Evolutionary conservation across 2,797 vertebrate genomes (phyloP), one percentile per base, ranked within the genome.

Genomic region (Natrix natrix): DNA sequence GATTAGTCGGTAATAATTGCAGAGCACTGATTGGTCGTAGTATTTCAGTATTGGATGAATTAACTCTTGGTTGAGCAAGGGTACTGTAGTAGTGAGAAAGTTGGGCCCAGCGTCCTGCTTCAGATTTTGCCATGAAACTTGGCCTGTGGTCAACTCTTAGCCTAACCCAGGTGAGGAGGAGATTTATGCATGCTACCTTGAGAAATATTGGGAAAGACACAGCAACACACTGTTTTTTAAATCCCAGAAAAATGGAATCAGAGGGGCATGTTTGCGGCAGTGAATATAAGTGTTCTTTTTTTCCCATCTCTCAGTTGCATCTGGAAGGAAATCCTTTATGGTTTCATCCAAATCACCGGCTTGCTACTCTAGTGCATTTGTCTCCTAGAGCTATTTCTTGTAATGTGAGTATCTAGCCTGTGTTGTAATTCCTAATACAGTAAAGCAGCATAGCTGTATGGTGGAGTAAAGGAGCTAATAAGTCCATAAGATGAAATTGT

Each of bases 321-420:
- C 97, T 99, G 93, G 98, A 99, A 93, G 99, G 99, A 37, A 99
- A 99, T 96, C 99, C 99, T 0, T 95, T 99, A 95, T 99, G 95
- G 97, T 99, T 99, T 97, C 98, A 98, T 96, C 98, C 97, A 94
- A 97, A 96, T 1, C 98, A 99, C 92, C 98, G 98, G 55, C 95
- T 88, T 26, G 96, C 97, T 91, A 98, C 98, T 0, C 97, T 98
- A 86, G 95, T 91, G 22, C 98, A 99, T 91, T 97, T 99, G 66
- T 99, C 99, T n/a, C 98, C 98, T 1, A 98, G 97, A 87, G 97
- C 93, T 83, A 97, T 98, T 89, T 96, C 96, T 91, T 96, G 95
- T 24, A 97, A 94, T 87, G 99, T 99, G 95, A 99, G 99, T 98
- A 87, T 86, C 7, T 22, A 37, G 26, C 24, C 14, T 63, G 52